phyloP scores from a whole-genome alignment of 35 echinoderm and acorn worm genomes.

The Strongylocentrotus purpuratus region DNA sequence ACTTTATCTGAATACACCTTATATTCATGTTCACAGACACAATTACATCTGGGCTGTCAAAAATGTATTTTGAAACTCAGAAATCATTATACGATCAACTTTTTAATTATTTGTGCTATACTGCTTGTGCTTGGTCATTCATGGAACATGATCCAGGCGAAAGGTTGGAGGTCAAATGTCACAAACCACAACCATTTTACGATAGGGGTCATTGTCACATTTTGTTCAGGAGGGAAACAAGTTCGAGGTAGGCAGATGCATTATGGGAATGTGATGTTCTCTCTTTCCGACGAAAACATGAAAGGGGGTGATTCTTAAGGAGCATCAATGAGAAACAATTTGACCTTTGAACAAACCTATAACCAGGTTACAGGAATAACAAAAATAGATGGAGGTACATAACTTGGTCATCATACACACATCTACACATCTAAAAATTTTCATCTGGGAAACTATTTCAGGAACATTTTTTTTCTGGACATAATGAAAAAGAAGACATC shows the following conservation, averaged over 20 bases:
- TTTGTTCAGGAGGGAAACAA: background rate
- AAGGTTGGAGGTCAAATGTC: background rate
- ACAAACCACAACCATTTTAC: background rate
- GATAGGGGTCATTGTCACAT: background rate
- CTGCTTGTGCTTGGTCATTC: background rate
- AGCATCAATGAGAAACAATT: background rate
- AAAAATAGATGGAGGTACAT: background rate
- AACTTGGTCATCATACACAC: background rate
- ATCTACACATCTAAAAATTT: background rate
- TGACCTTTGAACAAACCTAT: background rate
- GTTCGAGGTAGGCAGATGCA: background rate
- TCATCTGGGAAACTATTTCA: background rate
- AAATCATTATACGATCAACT: background rate
- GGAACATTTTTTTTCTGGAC: background rate
- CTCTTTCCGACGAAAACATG: background rate
- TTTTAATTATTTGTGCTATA: background rate
- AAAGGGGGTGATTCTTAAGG: background rate
- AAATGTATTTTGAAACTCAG: background rate
- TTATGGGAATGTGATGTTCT: background rate
- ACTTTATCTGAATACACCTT: no score
- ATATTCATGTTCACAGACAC: no score
- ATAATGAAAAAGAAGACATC: background rate
- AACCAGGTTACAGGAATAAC: background rate
- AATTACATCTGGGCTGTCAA: background rate
- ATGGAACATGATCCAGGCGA: background rate